Base-by-base conservation (phyloP, 2,888 invertebrate genomes). In the Pseudolycoriella hygida region DNA sequence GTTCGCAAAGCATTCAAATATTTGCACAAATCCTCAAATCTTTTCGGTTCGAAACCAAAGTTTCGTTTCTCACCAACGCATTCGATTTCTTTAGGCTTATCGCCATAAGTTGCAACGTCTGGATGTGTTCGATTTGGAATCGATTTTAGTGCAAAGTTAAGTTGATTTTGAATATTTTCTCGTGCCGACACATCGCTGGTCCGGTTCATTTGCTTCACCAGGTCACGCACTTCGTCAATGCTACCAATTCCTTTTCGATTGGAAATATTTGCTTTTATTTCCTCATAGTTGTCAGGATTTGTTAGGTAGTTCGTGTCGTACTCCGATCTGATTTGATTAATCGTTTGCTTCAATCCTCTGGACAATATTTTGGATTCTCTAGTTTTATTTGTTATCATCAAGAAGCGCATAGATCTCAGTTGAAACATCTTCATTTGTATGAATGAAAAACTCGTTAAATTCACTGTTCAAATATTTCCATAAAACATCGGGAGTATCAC, bases 51-150 rank as follows among this genome's bases (percentile, higher is more conserved):
- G 52, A 70, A 61, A 14, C 58, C 54, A 57, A 72, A 76, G 18
- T 52, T 46, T 50, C 59, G 65, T 51, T 71, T 70, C 1, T 62
- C 46, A 18, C 46, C 46, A 43, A 17, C 67, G 51, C 67, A 59
- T 50, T 68, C 69, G 8, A 85, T 50, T 43, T 79, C 51, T 49
- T 63, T 60, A 0, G 81, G 76, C 40, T 75, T 66, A n/a, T 72
- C 67, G 3, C 68, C 69, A 57, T 78, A 77, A 2, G 64, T 50
- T 34, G 62, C 54, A 2, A 83, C 69, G 8, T 62, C 60, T 2
- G 82, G 80, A 60, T 87, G 81, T 4, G 85, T 82, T 53, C 58
- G 66, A 60, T 90, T 90, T 1, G 89, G 88, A 50, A 89, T 70
- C 60, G 67, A 73, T 44, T 65, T 59, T n/a, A 82, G 61, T 62